Percentiles rank a stretch among this genome's conserved stretches.
These are phyloP conservation scores for Neolamprologus sp. DNA, from an alignment of 2,113 vertebrate genomes.

Conservation along the genomic window DNA sequence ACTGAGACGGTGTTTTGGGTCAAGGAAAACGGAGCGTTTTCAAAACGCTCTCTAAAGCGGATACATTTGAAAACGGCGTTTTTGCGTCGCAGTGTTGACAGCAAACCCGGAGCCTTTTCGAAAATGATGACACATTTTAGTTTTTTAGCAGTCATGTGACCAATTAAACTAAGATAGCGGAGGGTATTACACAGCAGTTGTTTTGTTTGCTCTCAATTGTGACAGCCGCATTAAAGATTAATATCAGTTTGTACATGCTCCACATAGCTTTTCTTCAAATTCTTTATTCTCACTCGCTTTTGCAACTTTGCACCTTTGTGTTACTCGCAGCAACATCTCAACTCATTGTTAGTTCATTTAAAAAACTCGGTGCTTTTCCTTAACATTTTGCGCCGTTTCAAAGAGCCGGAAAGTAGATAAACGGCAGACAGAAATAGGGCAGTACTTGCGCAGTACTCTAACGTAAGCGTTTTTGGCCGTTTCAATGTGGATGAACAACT, in stretches of 20 bases:
- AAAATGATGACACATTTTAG: not conserved
- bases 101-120: not conserved
- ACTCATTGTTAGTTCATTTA: not conserved
- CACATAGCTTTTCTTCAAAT: not conserved
- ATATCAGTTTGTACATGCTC: not conserved
- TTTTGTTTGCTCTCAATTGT: not conserved
- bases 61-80: not conserved
- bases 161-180: not conserved
- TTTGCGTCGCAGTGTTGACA: rapidly evolving
- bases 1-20: not conserved
- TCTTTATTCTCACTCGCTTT: not conserved
- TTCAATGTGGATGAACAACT: not conserved
- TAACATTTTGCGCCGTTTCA: rapidly evolving
- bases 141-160: not conserved
- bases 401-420: not conserved
- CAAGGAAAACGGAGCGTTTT: rapidly evolving
- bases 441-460: not conserved
- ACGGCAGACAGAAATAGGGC: not conserved
- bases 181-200: not conserved
- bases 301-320: not conserved
- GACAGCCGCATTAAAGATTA: not conserved
- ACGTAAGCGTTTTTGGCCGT: not conserved
- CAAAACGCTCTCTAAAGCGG: rapidly evolving
- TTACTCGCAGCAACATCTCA: not conserved
- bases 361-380: not conserved